phyloP scores from a whole-genome alignment of 2,888 invertebrate species.

The Ectropis crepuscularia region DNA sequence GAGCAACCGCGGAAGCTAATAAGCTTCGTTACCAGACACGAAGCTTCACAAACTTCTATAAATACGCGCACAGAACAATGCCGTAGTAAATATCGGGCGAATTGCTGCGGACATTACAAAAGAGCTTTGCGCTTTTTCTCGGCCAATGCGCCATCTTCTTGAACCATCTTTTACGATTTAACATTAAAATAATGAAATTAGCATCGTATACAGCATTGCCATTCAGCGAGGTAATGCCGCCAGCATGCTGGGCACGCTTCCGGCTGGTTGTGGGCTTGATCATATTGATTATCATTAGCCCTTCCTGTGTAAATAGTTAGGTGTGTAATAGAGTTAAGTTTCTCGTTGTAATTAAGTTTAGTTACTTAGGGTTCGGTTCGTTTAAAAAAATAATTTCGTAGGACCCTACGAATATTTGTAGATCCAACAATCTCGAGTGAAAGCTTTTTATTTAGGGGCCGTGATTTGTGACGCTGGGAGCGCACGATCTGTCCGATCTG shows the following conservation, averaged over 20 bases:
- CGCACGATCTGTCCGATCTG: slow-evolving; percentile 57
- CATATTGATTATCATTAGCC: too few species aligned
- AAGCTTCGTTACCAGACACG: slow-evolving; percentile 36
- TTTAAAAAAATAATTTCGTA: too few species aligned
- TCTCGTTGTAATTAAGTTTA: too few species aligned
- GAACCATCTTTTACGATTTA: slow-evolving; percentile 29
- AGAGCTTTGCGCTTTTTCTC: slow-evolving; percentile 27
- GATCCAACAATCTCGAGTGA: slow-evolving; percentile 74
- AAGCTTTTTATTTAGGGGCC: slow-evolving; percentile 66
- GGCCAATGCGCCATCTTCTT: slow-evolving; percentile 30
- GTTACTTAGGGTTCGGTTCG: too few species aligned
- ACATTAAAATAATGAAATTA: slow-evolving; percentile 39
- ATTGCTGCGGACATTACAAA: slow-evolving; percentile 23
- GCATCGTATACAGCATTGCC: slow-evolving; percentile 36
- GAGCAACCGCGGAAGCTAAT: slow-evolving; percentile 38
- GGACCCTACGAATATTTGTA: slow-evolving; percentile 41
- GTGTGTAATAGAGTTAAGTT: too few species aligned
- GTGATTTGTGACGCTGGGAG: slow-evolving; percentile 55
- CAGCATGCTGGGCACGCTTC: too few species aligned
- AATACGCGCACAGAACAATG: slow-evolving; percentile 37
- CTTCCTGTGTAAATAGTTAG: too few species aligned
- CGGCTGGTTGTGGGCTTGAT: too few species aligned
- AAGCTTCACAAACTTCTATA: slow-evolving; percentile 44
- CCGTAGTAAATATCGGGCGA: slow-evolving; percentile 31
- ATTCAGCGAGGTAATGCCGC: too few species aligned